Base-by-base conservation (phyloP, 2,797 vertebrate genomes). In the Odontamblyopus rebecca region DNA sequence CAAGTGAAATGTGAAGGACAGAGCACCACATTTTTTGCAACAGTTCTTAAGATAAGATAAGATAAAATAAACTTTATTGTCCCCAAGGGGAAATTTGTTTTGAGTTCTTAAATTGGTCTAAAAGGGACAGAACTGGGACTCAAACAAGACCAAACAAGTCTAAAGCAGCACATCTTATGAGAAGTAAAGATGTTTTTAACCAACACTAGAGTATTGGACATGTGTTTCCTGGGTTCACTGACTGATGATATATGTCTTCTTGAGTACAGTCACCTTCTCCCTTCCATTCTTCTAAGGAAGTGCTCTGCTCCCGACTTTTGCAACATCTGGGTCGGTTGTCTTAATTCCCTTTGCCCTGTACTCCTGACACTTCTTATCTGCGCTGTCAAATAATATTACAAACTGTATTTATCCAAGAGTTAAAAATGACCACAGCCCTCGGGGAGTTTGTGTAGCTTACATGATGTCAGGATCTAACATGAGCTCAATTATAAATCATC, bases 371-470 rank as follows among this genome's bases (percentile, higher is more conserved):
- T 12, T 64, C 64, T 79, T 83, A 83, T 86, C 74, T 75, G 51
- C 0, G 41, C 3, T 75, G 68, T 76, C 71, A 73, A 41, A 79
- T 32, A 67, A n/a, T 48, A 44, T 66, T 72, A 74, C 15, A 41
- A 23, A 71, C 16, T 51, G 26, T 64, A 27, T 68, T 68, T 41
- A 44, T 41, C 11, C 71, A 53, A 0, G 8, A 38, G 5, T 61
- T 74, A 0, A 66, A 73, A 79, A 0, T 63, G 70, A 74, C 74
- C 51, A 4, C 50, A n/a, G 23, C 72, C 83, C 71, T 16, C 0
- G 26, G 79, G 76, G 85, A 85, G 69, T 32, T 7, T 70, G 56
- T 82, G 69, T 5, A 72, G 61, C 84, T 53, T 35, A 68, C 79
- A 67, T 61, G 70, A 79, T 84, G 77, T 50, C 66, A 79, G 76